Evolutionary conservation across 1,140 invertebrate genomes (phyloP).

Genomic region (Heliconius melpomene): DNA sequence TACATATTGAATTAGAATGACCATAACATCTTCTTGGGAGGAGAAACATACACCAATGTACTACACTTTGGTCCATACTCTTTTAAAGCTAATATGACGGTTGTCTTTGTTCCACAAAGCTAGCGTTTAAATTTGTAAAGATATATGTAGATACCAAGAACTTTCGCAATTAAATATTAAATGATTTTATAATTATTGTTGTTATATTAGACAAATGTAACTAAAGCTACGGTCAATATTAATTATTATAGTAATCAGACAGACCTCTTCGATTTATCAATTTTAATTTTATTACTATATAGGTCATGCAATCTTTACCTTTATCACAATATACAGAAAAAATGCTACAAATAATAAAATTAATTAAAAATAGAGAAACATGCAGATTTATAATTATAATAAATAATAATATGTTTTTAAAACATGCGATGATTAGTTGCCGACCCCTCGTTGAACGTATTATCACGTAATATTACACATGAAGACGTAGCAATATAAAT

Average conservation of each 20-base stretch:
- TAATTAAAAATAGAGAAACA: background rate
- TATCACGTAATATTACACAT: background rate
- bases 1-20: no score
- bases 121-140: no score
- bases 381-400: constrained; percentile 18
- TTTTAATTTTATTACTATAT: background rate
- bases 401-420: constrained; percentile 5
- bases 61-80: background rate
- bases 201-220: no score
- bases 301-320: constrained; percentile 15
- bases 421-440: constrained; percentile 26
- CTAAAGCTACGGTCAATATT: background rate
- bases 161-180: no score
- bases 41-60: no score
- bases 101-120: no score
- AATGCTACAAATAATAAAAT: background rate
- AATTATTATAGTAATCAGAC: background rate
- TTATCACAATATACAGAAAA: background rate
- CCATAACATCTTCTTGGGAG: no score
- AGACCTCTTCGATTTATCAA: no score
- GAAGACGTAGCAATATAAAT: background rate
- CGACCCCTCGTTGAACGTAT: constrained; percentile 8
- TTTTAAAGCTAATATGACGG: background rate
- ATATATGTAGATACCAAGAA: no score
- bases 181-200: no score